A percentile compares a stretch with the other conserved stretches of the same genome.
Evolutionary conservation across 2,888 invertebrate species (phyloP).

Genomic region (Drosophila pseudotakahashii): DNA sequence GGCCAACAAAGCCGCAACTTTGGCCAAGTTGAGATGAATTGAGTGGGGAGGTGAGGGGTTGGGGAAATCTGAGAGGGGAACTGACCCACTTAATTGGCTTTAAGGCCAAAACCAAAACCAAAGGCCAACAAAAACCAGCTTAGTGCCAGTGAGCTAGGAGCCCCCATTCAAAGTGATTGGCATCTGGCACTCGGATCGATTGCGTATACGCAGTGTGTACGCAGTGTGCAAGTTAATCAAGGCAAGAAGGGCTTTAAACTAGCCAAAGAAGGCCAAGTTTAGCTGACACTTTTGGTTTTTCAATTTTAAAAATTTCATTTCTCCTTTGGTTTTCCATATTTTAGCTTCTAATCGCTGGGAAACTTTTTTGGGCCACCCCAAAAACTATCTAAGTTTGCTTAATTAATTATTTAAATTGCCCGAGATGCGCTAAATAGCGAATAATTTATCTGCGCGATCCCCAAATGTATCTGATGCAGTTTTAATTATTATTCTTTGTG

Average conservation of each 20-base stretch:
- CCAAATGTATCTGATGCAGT: slow-evolving; percentile 34
- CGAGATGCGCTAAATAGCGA: slow-evolving; percentile 55
- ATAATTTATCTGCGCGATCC: slow-evolving; percentile 54
- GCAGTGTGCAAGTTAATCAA: slow-evolving; percentile 22
- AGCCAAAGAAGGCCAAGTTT: slow-evolving; percentile 8
- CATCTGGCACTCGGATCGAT: slow-evolving; percentile 38
- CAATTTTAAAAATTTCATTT: background rate
- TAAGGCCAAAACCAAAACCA: slow-evolving; percentile 58
- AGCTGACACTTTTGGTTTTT: background rate
- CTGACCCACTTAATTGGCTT: slow-evolving; percentile 55
- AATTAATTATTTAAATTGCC: slow-evolving; percentile 66
- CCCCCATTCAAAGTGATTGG: slow-evolving; percentile 26
- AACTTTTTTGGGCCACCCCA: slow-evolving; percentile 19
- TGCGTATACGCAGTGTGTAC: slow-evolving; percentile 38
- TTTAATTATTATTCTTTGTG: slow-evolving; percentile 52
- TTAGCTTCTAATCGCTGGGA: background rate
- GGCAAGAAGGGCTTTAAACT: background rate
- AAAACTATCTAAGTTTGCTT: slow-evolving; percentile 57
- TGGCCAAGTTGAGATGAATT: slow-evolving; percentile 21
- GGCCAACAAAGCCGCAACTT: slow-evolving; percentile 48
- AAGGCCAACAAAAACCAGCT: slow-evolving; percentile 45
- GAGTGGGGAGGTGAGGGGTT: background rate
- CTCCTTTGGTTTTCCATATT: background rate
- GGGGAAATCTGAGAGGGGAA: background rate
- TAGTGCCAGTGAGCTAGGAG: slow-evolving; percentile 12